Conservation (phyloP, 2,888 invertebrate genomes). For the Proisotoma minuta region DNA sequence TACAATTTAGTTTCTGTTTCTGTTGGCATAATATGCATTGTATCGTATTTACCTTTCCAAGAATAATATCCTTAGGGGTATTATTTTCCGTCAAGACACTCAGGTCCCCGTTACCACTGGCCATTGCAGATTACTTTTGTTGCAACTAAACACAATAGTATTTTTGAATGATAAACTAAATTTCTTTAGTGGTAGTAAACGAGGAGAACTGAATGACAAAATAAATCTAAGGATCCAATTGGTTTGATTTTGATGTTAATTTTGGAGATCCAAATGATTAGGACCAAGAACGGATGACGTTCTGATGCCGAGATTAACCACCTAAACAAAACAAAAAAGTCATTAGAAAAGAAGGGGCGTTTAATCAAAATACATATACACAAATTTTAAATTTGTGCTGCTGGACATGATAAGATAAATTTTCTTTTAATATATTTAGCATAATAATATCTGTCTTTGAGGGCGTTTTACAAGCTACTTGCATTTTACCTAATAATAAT, state of each 20-base stretch:
- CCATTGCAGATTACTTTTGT: constrained; percentile 19
- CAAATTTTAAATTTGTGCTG: too few relatives aligned
- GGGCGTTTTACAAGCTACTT: too few relatives aligned
- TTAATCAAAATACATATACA: too few relatives aligned
- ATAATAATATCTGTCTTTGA: too few relatives aligned
- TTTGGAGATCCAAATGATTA: constrained; percentile 33
- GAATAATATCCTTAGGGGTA: constrained; percentile 13
- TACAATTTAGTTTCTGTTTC: not conserved
- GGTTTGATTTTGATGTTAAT: constrained; percentile 21
- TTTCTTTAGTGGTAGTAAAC: not conserved
- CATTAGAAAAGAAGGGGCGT: not conserved
- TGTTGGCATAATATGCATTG: not conserved
- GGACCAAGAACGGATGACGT: constrained; percentile 34
- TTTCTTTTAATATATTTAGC: too few relatives aligned
- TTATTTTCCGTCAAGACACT: constrained; percentile 28
- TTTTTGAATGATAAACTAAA: constrained; percentile 3
- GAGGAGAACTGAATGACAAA: constrained; percentile 13
- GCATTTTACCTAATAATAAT: too few relatives aligned
- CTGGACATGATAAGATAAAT: too few relatives aligned
- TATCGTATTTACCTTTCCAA: constrained; percentile 2
- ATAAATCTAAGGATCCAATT: constrained; percentile 22
- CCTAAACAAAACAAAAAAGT: constrained; percentile 16
- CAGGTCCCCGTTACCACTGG: constrained; percentile 40
- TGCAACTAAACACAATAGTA: not conserved
- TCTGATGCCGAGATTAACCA: constrained; percentile 43